A percentile compares a stretch with the other conserved stretches of the same genome.
phyloP scores from a whole-genome alignment of 30 jellyfish, hydroid and myxozoan genomes.

The Cassiopea xamachana region DNA sequence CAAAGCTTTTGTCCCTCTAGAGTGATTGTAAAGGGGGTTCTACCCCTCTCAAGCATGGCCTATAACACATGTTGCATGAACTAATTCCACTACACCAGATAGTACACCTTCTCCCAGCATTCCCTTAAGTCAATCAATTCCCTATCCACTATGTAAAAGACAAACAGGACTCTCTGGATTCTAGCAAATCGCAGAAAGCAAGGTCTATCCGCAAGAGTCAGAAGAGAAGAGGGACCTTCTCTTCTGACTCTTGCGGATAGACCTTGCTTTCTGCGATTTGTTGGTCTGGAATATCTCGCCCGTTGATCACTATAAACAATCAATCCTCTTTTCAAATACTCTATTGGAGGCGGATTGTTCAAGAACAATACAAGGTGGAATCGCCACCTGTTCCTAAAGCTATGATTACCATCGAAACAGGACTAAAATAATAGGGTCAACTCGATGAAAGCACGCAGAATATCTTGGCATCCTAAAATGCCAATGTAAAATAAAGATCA shows the following conservation, averaged over 20 bases:
- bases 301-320: background rate
- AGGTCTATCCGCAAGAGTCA: background rate
- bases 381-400: conserved; percentile 1
- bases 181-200: background rate
- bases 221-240: background rate
- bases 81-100: too few relatives aligned
- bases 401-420: background rate
- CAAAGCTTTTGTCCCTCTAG: too few relatives aligned
- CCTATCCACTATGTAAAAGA: too few relatives aligned
- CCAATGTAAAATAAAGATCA: too few relatives aligned
- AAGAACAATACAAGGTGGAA: background rate
- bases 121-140: too few relatives aligned
- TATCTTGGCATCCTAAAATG: too few relatives aligned
- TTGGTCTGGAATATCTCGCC: background rate
- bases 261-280: background rate
- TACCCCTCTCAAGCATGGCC: too few relatives aligned
- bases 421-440: background rate
- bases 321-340: conserved; percentile 3
- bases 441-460: background rate
- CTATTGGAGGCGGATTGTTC: background rate
- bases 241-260: background rate
- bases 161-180: too few relatives aligned
- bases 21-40: too few relatives aligned
- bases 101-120: too few relatives aligned
- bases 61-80: too few relatives aligned